Evolutionary conservation across 2,888 invertebrate genomes (phyloP).

Genomic region (Conops quadrifasciatus): DNA sequence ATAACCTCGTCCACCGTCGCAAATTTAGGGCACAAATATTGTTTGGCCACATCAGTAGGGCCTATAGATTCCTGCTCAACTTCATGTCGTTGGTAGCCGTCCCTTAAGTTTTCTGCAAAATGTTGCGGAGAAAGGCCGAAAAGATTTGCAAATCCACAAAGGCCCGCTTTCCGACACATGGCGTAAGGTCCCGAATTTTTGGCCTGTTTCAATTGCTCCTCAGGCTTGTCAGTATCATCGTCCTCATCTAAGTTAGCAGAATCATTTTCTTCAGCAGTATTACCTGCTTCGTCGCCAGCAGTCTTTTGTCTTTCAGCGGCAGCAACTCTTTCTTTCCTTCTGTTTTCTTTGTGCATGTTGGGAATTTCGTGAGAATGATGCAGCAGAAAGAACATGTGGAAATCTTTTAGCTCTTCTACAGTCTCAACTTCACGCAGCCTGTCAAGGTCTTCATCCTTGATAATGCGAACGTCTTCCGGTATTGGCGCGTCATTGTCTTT

Average conservation of each 20-base stretch:
- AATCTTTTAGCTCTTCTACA: constrained; percentile 91
- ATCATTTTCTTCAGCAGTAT: constrained; percentile 67
- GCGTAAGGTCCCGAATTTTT: constrained; percentile 88
- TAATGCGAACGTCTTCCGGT: constrained; percentile 81
- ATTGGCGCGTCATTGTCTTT: constrained; percentile 83
- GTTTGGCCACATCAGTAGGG: constrained; percentile 82
- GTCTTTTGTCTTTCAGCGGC: constrained; percentile 67
- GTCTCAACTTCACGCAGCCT: constrained; percentile 80
- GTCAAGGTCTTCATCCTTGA: constrained; percentile 87
- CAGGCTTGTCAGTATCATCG: constrained; percentile 68
- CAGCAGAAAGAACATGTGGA: constrained; percentile 90
- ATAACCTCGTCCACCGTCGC: constrained; percentile 81
- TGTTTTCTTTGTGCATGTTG: constrained; percentile 80
- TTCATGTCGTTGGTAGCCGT: constrained; percentile 94
- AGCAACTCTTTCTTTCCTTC: constrained; percentile 72
- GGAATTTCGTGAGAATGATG: constrained; percentile 89
- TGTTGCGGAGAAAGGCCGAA: constrained; percentile 94
- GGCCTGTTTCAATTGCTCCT: constrained; percentile 82
- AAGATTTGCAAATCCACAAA: constrained; percentile 85
- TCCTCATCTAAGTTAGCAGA: constrained; percentile 71
- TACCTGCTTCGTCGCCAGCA: constrained; percentile 58
- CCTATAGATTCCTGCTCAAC: constrained; percentile 91
- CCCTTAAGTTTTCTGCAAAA: constrained; percentile 94
- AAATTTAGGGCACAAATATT: constrained; percentile 76
- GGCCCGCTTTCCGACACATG: constrained; percentile 84